Conservation (phyloP, 1,140 invertebrate genomes). For the Meteorus sp. region DNA sequence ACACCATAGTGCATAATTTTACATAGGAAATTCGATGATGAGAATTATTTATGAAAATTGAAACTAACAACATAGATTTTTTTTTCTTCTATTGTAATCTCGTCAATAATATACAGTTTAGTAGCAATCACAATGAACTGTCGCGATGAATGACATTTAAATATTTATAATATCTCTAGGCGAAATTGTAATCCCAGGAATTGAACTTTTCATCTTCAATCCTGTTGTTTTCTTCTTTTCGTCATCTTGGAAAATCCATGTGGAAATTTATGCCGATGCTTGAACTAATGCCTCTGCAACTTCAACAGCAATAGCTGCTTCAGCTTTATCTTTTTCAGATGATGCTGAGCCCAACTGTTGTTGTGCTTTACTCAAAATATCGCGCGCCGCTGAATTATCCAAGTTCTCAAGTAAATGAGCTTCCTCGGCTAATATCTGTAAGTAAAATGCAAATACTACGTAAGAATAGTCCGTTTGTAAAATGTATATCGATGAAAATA, state of each 20-base stretch:
- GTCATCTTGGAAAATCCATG: too few relatives aligned
- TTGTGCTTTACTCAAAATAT: slow-evolving; percentile 84
- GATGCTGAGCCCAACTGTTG: slow-evolving; percentile 77
- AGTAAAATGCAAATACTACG: slow-evolving; percentile 6
- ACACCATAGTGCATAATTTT: too few relatives aligned
- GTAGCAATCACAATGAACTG: slow-evolving; percentile 22
- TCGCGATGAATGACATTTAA: slow-evolving; percentile 9
- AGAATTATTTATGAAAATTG: too few relatives aligned
- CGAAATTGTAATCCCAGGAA: too few relatives aligned
- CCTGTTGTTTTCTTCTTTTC: too few relatives aligned
- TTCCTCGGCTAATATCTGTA: slow-evolving; percentile 92
- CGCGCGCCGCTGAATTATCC: slow-evolving; percentile 79
- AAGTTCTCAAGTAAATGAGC: slow-evolving; percentile 86
- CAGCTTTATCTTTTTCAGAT: slow-evolving; percentile 84
- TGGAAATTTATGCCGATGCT: slow-evolving; percentile 72
- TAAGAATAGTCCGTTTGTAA: background rate
- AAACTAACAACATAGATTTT: slow-evolving; percentile 7
- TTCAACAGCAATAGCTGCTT: slow-evolving; percentile 93
- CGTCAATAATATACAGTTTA: slow-evolving; percentile 23
- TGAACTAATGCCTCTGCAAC: slow-evolving; percentile 91
- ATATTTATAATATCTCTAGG: too few relatives aligned
- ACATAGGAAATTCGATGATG: too few relatives aligned
- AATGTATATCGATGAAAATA: slow-evolving; percentile 11
- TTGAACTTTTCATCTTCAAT: too few relatives aligned
- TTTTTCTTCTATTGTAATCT: slow-evolving; percentile 24